Conservation (phyloP, 1,140 invertebrate genomes). For the Paralvinella palmiformis region DNA sequence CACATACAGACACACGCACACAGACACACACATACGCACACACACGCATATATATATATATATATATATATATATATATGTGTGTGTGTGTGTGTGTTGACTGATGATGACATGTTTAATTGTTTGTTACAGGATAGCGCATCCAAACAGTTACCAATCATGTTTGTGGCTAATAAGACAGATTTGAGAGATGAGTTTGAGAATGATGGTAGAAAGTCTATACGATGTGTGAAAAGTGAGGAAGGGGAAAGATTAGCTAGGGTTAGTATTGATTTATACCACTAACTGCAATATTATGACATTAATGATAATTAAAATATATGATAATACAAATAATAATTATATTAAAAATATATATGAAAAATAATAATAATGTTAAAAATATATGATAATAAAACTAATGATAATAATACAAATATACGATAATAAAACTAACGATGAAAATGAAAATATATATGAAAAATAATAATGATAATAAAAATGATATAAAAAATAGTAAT, state of each 20-base stretch:
- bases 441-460: background rate
- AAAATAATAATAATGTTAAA: background rate
- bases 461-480: conserved; percentile 9
- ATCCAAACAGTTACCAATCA: conserved; percentile 50
- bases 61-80: too few species aligned
- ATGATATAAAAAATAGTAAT: too few species aligned
- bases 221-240: conserved; percentile 33
- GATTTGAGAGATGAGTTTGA: conserved; percentile 49
- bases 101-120: background rate
- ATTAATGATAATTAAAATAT: too few species aligned
- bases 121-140: conserved; percentile 34
- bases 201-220: conserved; percentile 30
- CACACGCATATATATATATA: too few species aligned
- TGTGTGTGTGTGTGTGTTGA: background rate
- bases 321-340: background rate
- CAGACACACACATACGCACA: too few species aligned
- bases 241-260: conserved; percentile 43
- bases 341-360: background rate
- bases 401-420: too few species aligned
- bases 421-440: background rate
- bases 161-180: conserved; percentile 58
- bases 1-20: too few species aligned
- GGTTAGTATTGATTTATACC: conserved; percentile 26
- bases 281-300: background rate
- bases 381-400: too few species aligned